Conservation (phyloP, 2,113 vertebrate species). For the Symphodus melops region DNA sequence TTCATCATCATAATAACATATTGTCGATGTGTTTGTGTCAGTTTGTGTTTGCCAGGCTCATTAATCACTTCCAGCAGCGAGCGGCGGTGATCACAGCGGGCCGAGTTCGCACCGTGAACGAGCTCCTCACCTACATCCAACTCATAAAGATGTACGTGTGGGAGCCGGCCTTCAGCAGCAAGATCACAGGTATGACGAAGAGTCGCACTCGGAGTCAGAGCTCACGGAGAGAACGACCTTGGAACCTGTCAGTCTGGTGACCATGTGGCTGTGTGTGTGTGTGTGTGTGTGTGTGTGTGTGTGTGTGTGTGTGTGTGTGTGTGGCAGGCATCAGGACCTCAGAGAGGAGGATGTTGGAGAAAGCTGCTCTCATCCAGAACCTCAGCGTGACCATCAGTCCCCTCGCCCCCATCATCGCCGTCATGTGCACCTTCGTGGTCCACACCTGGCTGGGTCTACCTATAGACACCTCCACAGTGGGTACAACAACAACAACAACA, state of each 20-base stretch:
- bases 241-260: too few species aligned
- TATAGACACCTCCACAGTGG: background rate
- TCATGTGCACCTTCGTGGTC: background rate
- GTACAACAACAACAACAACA: background rate
- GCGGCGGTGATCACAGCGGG: slow-evolving; percentile 61
- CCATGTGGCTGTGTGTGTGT: too few species aligned
- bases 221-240: too few species aligned
- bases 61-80: background rate
- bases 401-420: background rate
- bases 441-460: slow-evolving; percentile 1
- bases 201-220: too few species aligned
- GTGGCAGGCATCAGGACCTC: background rate
- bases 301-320: background rate
- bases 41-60: background rate
- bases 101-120: slow-evolving; percentile 80
- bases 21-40: background rate
- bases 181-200: slow-evolving; percentile 70
- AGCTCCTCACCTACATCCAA: slow-evolving; percentile 83
- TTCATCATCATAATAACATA: background rate
- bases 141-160: slow-evolving; percentile 83
- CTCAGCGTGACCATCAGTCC: slow-evolving; percentile 11
- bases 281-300: background rate
- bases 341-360: background rate
- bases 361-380: slow-evolving; percentile 6
- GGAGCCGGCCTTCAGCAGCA: slow-evolving; percentile 80